These are phyloP conservation scores for Arctia plantaginis DNA, from an alignment of 2,888 invertebrate genomes.

Conservation along the genomic window DNA sequence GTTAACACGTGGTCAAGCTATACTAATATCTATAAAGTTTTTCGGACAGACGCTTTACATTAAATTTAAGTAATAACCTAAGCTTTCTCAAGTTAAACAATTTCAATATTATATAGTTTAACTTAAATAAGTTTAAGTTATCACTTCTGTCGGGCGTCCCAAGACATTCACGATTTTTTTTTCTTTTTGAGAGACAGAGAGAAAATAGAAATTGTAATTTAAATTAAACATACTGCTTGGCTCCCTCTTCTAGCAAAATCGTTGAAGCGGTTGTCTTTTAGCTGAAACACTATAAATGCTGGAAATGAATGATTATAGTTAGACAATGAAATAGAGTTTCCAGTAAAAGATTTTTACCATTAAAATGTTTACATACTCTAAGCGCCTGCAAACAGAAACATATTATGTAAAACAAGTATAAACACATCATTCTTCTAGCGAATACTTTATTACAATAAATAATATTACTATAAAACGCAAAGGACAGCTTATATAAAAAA, in stretches of 20 bases:
- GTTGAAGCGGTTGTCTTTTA: slow-evolving; percentile 41
- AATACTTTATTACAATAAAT: background rate
- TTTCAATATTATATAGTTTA: too few species aligned
- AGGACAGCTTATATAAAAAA: background rate
- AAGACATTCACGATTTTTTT: too few species aligned
- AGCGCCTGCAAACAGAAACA: background rate
- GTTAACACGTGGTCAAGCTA: too few species aligned
- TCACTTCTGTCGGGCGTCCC: too few species aligned
- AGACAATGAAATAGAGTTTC: background rate
- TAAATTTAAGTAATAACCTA: too few species aligned
- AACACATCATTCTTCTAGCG: background rate
- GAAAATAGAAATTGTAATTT: too few species aligned
- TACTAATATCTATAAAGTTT: too few species aligned
- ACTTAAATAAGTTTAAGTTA: too few species aligned
- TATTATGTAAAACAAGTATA: background rate
- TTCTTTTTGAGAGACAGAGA: background rate
- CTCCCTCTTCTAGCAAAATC: slow-evolving; percentile 51
- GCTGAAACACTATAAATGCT: slow-evolving; percentile 36
- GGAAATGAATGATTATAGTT: slow-evolving; percentile 24
- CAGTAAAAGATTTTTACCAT: background rate
- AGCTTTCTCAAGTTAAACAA: too few species aligned
- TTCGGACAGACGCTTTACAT: too few species aligned
- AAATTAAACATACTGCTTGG: slow-evolving; percentile 50
- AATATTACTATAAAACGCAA: background rate
- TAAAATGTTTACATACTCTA: background rate